Evolutionary conservation across 1,140 invertebrate genomes (phyloP).

Genomic region (Phortica variegata): DNA sequence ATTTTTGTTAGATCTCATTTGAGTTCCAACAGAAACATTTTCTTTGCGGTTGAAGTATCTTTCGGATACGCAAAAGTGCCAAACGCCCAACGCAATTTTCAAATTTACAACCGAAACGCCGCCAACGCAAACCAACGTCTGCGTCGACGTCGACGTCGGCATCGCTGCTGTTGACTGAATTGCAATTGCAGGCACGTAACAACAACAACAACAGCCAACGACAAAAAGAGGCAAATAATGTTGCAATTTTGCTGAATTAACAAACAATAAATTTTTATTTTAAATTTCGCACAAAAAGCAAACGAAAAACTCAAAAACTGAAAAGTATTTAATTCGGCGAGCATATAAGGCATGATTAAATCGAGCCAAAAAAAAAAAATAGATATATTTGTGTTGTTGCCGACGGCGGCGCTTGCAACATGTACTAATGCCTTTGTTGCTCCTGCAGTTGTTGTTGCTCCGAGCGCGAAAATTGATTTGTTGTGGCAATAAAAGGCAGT

Average conservation of each 20-base stretch:
- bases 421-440: conserved; percentile 12
- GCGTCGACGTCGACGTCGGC: conserved; percentile 31
- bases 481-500: conserved; percentile 40
- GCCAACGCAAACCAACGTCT: too few species aligned
- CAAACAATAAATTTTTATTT: conserved; percentile 43
- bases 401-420: conserved; percentile 16
- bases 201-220: conserved; percentile 10
- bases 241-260: conserved; percentile 42
- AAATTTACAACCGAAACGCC: too few species aligned
- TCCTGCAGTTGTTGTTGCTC: conserved; percentile 19
- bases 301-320: too few species aligned
- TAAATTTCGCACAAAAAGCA: too few species aligned
- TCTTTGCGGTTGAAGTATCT: too few species aligned
- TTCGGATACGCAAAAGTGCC: too few species aligned
- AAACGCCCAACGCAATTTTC: too few species aligned
- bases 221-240: conserved; percentile 34
- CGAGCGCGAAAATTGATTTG: conserved; percentile 42
- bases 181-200: conserved; percentile 3
- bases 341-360: conserved; percentile 23
- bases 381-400: conserved; percentile 15
- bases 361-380: conserved; percentile 9
- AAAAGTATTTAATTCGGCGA: conserved; percentile 40
- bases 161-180: conserved; percentile 20
- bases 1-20: too few species aligned
- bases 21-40: too few species aligned